Evolutionary conservation across 2,797 vertebrate species (phyloP).

Genomic region (Propithecus perrieri): DNA sequence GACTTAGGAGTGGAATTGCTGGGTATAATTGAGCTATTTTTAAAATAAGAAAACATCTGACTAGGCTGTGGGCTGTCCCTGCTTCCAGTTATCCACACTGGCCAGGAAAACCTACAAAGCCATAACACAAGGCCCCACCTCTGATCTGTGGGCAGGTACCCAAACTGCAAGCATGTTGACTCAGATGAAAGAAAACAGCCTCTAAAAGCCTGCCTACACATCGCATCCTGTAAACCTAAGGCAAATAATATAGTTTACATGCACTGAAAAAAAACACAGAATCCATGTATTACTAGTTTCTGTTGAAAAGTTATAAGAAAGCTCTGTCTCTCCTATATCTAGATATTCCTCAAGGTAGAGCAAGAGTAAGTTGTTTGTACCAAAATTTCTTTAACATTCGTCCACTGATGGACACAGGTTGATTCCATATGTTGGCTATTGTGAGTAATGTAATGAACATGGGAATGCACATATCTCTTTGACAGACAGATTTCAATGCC

Average conservation of each 20-base stretch:
- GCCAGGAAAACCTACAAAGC: conserved; percentile 13
- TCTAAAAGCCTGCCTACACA: background rate
- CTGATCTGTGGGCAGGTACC: conserved; percentile 20
- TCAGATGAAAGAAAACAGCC: background rate
- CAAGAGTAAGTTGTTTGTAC: background rate
- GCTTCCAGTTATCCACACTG: background rate
- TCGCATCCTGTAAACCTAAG: background rate
- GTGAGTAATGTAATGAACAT: no score
- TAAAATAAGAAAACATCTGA: background rate
- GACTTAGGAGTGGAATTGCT: background rate
- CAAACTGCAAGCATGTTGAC: conserved; percentile 8
- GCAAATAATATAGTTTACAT: background rate
- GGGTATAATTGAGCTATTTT: conserved; percentile 26
- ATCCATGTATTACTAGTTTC: background rate
- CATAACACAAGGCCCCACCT: background rate
- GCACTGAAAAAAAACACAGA: background rate
- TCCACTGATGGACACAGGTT: no score
- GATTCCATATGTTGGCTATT: background rate
- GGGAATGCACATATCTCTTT: background rate
- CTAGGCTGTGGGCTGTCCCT: background rate
- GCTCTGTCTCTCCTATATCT: background rate
- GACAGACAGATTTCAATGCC: background rate
- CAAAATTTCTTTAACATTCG: background rate
- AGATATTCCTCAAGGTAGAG: background rate
- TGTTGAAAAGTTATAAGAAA: conserved; percentile 14